Evolutionary conservation across 2,797 vertebrate genomes (phyloP).

Genomic region (Salarias fasciatus): DNA sequence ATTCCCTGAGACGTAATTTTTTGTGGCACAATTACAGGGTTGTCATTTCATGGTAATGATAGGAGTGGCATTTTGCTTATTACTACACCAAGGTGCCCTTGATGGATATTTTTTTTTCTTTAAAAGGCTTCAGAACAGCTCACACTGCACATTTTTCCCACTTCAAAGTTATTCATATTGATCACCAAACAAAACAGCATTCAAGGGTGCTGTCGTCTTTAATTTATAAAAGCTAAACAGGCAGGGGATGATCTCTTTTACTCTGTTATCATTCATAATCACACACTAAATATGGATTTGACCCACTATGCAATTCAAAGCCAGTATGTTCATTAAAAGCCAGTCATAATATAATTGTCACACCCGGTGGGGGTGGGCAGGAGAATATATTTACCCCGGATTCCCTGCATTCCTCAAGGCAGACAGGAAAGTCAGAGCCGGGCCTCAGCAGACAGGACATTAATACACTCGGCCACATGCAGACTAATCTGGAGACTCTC

Average conservation of each 20-base stretch:
- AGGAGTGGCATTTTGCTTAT: conserved; percentile 62
- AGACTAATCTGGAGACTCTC: conserved; percentile 10
- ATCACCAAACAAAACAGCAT: conserved; percentile 47
- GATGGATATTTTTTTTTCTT: conserved; percentile 31
- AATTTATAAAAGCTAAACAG: conserved; percentile 47
- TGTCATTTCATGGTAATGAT: conserved; percentile 66
- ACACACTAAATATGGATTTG: conserved; percentile 43
- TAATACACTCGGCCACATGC: conserved; percentile 39
- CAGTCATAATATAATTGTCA: conserved; percentile 30
- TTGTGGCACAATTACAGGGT: conserved; percentile 58
- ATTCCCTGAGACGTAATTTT: conserved; percentile 53
- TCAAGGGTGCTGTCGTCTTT: conserved; percentile 31
- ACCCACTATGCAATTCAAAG: conserved; percentile 7
- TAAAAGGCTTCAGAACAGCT: conserved; percentile 19
- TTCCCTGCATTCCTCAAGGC: conserved; percentile 71
- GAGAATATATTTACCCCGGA: conserved; percentile 67
- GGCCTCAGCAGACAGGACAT: conserved; percentile 49
- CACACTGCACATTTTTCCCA: conserved; percentile 34
- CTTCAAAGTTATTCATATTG: conserved; percentile 48
- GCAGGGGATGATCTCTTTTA: conserved; percentile 16
- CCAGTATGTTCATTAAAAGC: conserved; percentile 29
- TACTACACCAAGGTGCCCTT: conserved; percentile 65
- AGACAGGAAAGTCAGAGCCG: conserved; percentile 51
- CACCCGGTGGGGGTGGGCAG: conserved; percentile 17
- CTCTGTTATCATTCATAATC: conserved; percentile 36